Conservation (phyloP, 2,797 vertebrate genomes). For the Gorsachius magnificus region DNA sequence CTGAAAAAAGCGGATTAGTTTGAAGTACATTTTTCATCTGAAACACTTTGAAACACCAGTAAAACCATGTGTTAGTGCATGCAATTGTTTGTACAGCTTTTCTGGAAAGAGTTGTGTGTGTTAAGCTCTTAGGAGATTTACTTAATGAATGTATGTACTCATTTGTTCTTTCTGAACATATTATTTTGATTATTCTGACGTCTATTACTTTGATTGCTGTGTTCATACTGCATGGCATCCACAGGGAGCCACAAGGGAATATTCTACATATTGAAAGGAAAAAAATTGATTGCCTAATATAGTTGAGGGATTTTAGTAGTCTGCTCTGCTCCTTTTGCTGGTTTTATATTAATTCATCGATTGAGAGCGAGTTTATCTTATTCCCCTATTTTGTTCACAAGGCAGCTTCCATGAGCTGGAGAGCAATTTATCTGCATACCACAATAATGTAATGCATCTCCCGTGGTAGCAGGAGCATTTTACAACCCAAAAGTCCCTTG, state of each 20-base stretch:
- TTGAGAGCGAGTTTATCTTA: constrained; percentile 32
- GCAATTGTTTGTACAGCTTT: constrained; percentile 30
- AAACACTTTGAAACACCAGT: neutral
- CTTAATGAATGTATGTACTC: constrained; percentile 51
- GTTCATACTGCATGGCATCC: constrained; percentile 46
- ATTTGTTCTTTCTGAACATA: constrained; percentile 63
- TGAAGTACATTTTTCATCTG: constrained; percentile 4
- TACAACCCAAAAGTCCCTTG: constrained; percentile 29
- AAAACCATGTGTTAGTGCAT: neutral
- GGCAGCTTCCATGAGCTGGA: neutral
- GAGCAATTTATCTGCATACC: constrained; percentile 26
- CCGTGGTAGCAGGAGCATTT: constrained; percentile 31
- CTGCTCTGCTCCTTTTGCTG: constrained; percentile 27
- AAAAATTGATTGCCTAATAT: constrained; percentile 55
- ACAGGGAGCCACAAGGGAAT: neutral
- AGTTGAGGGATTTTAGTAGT: constrained; percentile 27
- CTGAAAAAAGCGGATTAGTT: neutral
- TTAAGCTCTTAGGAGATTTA: constrained; percentile 51
- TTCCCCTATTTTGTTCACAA: neutral
- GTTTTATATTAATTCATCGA: constrained; percentile 56
- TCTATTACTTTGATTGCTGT: constrained; percentile 48
- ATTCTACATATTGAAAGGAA: constrained; percentile 40
- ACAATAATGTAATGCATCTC: constrained; percentile 20
- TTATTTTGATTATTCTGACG: constrained; percentile 68
- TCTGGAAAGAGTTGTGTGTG: constrained; percentile 7